phyloP scores from a whole-genome alignment of 92 coral and sea anemone genomes.

The Phenganax marumi region DNA sequence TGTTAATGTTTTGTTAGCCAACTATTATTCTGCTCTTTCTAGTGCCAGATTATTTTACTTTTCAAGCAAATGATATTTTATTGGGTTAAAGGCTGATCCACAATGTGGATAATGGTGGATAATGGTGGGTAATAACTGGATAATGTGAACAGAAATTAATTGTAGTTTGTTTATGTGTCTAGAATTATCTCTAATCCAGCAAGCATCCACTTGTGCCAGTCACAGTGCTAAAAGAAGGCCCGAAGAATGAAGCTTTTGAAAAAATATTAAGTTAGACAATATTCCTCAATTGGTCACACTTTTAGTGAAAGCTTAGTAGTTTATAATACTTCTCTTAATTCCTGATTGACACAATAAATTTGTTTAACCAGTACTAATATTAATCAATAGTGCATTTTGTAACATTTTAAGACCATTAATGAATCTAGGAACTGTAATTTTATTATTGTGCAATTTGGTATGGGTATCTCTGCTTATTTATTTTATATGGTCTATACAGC shows the following conservation, averaged over 20 bases:
- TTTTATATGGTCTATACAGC: too few relatives aligned
- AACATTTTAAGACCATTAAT: slow-evolving; percentile 1
- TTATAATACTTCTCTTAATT: background rate
- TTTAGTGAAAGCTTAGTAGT: background rate
- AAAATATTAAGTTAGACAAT: slow-evolving; percentile 14
- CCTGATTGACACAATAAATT: background rate
- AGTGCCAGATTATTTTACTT: too few relatives aligned
- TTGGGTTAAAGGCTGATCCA: background rate
- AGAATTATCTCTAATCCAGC: slow-evolving; percentile 20
- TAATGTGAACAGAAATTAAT: background rate
- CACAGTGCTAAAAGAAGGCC: slow-evolving; percentile 33
- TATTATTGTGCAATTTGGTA: background rate
- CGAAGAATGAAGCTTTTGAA: slow-evolving; percentile 20
- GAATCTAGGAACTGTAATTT: background rate
- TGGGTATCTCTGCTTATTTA: too few relatives aligned
- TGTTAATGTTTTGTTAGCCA: background rate
- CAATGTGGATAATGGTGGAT: too few relatives aligned
- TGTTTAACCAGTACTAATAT: background rate
- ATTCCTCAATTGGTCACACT: background rate
- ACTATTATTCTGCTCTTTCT: background rate
- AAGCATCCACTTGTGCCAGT: slow-evolving; percentile 31
- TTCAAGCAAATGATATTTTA: too few relatives aligned
- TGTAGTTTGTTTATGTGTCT: background rate
- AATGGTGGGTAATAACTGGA: too few relatives aligned
- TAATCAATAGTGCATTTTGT: slow-evolving; percentile 6